A percentile compares a stretch with the other conserved stretches of the same genome.
Evolutionary conservation across 2,113 vertebrate genomes (phyloP).

Genomic region (Gobius niger): DNA sequence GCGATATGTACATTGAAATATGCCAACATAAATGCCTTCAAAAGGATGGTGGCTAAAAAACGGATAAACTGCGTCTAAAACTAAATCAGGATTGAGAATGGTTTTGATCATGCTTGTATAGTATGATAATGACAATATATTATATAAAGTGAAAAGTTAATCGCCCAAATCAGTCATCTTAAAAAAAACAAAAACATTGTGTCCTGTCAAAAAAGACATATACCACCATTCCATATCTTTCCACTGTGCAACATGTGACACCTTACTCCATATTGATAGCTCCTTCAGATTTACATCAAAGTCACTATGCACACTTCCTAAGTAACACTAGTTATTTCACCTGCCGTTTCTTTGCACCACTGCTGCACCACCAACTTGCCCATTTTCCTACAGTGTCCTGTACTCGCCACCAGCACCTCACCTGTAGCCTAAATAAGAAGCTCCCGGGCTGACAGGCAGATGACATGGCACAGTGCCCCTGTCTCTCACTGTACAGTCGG

Average conservation of each 20-base stretch:
- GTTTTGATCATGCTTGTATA: too few species aligned
- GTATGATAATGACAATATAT: too few species aligned
- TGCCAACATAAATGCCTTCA: too few species aligned
- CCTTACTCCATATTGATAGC: constrained; percentile 58
- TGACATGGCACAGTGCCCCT: constrained; percentile 30
- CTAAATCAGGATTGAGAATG: too few species aligned
- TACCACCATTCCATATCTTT: constrained; percentile 55
- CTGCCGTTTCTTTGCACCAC: constrained; percentile 29
- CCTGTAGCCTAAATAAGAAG: constrained; percentile 67
- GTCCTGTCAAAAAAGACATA: neutral
- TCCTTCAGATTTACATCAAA: constrained; percentile 69
- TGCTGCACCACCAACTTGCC: neutral
- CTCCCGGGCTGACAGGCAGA: constrained; percentile 50
- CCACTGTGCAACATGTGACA: constrained; percentile 44
- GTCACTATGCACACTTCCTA: constrained; percentile 49
- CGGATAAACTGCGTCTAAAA: too few species aligned
- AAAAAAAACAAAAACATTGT: too few species aligned
- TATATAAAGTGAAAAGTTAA: too few species aligned
- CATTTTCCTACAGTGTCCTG: constrained; percentile 17
- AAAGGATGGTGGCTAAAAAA: too few species aligned
- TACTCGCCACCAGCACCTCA: constrained; percentile 42
- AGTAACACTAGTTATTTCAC: constrained; percentile 31
- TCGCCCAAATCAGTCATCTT: neutral
- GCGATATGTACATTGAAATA: too few species aligned
- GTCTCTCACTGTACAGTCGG: neutral